A percentile compares a stretch with the other conserved stretches of the same genome.
Evolutionary conservation across 2,113 vertebrate genomes (phyloP).

Genomic region (Tragelaphus scriptus): DNA sequence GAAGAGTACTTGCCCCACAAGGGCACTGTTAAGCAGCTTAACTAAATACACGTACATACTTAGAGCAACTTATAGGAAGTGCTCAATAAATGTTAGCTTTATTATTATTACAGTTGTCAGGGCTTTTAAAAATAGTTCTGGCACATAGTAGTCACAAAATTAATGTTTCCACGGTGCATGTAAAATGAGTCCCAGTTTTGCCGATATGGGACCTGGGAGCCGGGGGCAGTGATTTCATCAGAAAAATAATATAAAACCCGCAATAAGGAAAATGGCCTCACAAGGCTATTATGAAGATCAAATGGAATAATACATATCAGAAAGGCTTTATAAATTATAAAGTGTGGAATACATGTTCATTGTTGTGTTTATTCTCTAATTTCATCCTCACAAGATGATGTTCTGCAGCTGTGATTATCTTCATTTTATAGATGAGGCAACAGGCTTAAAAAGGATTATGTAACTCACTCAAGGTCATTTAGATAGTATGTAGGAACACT

Average conservation of each 20-base stretch:
- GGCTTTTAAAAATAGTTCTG: background rate
- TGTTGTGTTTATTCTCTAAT: background rate
- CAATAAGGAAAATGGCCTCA: background rate
- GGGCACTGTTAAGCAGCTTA: background rate
- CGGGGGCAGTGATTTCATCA: background rate
- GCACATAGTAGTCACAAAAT: background rate
- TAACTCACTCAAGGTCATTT: conserved; percentile 35
- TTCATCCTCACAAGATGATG: background rate
- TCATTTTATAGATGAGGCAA: background rate
- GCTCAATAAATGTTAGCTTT: background rate
- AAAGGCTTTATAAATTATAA: conserved; percentile 19
- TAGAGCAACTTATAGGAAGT: background rate
- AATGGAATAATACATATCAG: background rate
- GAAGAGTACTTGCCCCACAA: background rate
- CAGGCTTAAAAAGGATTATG: conserved; percentile 34
- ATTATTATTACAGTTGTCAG: background rate
- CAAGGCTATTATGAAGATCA: background rate
- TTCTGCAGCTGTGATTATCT: conserved; percentile 9
- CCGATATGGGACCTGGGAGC: background rate
- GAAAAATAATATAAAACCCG: background rate
- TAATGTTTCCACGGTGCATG: background rate
- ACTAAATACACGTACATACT: background rate
- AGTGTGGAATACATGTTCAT: conserved; percentile 21
- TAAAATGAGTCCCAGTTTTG: background rate
- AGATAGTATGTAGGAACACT: background rate